Percentiles rank a stretch among this genome's conserved stretches.
Conservation (phyloP, 2,797 vertebrate genomes). For the Mallotus villosus region DNA sequence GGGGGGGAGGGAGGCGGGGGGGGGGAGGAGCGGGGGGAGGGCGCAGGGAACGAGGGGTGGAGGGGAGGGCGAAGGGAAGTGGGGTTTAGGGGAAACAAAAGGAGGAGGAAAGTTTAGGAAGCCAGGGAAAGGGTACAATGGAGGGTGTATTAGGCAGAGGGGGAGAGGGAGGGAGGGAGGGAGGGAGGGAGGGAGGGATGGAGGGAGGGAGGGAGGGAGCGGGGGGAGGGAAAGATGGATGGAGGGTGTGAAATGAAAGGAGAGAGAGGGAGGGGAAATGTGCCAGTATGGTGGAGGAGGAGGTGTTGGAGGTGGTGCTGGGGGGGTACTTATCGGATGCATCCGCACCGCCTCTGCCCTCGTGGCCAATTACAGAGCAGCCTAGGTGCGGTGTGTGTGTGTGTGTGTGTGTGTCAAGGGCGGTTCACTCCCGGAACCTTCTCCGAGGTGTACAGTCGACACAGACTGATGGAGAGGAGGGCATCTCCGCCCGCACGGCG, state of each 20-base stretch:
- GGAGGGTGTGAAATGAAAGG: neutral
- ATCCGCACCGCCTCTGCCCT: constrained; percentile 3
- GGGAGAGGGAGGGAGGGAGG: no score
- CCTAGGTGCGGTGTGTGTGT: neutral
- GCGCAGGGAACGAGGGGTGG: no score
- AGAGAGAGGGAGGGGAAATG: neutral
- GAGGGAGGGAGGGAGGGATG: no score
- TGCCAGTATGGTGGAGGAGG: neutral
- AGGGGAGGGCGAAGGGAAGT: neutral
- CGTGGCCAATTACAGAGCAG: constrained; percentile 19
- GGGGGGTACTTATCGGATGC: constrained; percentile 1
- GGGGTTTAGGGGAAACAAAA: neutral
- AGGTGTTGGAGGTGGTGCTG: neutral
- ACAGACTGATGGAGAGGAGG: constrained; percentile 9
- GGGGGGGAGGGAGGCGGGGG: neutral
- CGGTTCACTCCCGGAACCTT: neutral
- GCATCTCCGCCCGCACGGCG: constrained; percentile 11
- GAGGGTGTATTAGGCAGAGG: no score
- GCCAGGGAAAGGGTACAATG: no score
- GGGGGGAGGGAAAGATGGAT: neutral
- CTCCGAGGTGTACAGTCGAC: neutral
- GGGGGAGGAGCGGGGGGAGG: no score
- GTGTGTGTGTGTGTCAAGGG: constrained; percentile 19
- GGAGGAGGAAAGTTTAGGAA: no score
- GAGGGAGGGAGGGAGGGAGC: neutral